Conservation (phyloP, 2,888 invertebrate genomes). For the Ophioninae sp. region DNA sequence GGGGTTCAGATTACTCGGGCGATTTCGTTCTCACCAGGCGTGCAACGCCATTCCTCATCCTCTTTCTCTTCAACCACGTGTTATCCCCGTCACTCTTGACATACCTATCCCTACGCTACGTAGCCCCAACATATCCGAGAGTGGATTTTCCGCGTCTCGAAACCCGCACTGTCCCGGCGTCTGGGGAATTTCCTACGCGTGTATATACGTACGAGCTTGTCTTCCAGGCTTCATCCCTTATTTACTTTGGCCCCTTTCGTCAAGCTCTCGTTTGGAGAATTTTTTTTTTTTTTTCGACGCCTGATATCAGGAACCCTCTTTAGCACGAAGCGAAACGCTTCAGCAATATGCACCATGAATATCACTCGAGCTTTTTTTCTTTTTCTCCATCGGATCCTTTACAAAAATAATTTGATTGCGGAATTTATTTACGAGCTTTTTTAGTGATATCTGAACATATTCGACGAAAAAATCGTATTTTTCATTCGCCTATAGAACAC, state of each 20-base stretch:
- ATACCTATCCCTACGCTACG: not conserved
- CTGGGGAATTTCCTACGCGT: slow-evolving; percentile 28
- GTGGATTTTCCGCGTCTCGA: slow-evolving; percentile 59
- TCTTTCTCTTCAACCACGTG: slow-evolving; percentile 20
- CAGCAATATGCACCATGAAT: slow-evolving; percentile 11
- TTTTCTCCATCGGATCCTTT: not conserved
- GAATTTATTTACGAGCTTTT: not conserved
- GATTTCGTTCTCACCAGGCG: slow-evolving; percentile 54
- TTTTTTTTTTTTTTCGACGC: slow-evolving; percentile 49
- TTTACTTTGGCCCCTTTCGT: slow-evolving; percentile 14
- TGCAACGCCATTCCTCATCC: slow-evolving; percentile 39
- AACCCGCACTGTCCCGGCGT: slow-evolving; percentile 37
- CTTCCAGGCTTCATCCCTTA: slow-evolving; percentile 39
- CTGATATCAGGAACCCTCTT: not conserved
- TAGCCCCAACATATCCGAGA: slow-evolving; percentile 40
- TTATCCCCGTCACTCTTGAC: slow-evolving; percentile 57
- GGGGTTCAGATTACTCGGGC: slow-evolving; percentile 64
- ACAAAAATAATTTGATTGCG: not conserved
- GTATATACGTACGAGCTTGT: slow-evolving; percentile 20
- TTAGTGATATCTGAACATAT: not conserved
- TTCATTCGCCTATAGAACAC: not conserved
- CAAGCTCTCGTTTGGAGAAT: slow-evolving; percentile 38
- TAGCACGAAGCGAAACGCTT: slow-evolving; percentile 4
- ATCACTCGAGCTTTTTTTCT: not conserved
- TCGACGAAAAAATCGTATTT: not conserved